Evolutionary conservation across 2,113 vertebrate species (phyloP).

Genomic region (Serranochromis macrocephalus): DNA sequence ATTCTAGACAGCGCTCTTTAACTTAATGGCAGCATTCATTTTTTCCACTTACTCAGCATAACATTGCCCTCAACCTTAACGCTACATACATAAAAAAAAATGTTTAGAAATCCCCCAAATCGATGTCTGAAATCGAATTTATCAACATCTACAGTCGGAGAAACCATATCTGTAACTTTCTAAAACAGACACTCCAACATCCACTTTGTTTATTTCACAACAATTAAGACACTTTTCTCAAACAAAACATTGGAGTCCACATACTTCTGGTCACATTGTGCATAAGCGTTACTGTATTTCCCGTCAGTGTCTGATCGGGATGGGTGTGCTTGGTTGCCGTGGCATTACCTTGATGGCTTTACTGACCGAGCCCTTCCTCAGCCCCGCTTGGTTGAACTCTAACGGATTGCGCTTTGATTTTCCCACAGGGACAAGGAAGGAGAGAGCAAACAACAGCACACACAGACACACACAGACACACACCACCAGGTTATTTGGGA

Average conservation of each 20-base stretch:
- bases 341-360: slow-evolving; percentile 90
- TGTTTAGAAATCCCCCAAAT: fast-evolving
- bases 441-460: slow-evolving; percentile 73
- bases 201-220: not conserved
- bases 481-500: slow-evolving; percentile 46
- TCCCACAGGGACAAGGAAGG: slow-evolving; percentile 64
- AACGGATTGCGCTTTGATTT: slow-evolving; percentile 92
- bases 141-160: not conserved
- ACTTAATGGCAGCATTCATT: not conserved
- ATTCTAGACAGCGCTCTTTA: fast-evolving
- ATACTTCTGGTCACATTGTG: not conserved
- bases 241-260: not conserved
- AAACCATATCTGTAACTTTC: not conserved
- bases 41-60: not conserved
- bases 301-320: not conserved
- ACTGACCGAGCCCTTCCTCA: slow-evolving; percentile 88
- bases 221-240: not conserved
- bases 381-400: slow-evolving; percentile 87
- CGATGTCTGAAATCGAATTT: fast-evolving
- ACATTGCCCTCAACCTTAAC: not conserved
- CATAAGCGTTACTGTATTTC: not conserved
- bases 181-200: not conserved
- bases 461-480: slow-evolving; percentile 9
- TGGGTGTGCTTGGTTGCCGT: slow-evolving; percentile 41
- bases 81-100: not conserved